Evolutionary conservation across 2,797 vertebrate genomes (phyloP).

Genomic region (Gymnothorax reevesii): DNA sequence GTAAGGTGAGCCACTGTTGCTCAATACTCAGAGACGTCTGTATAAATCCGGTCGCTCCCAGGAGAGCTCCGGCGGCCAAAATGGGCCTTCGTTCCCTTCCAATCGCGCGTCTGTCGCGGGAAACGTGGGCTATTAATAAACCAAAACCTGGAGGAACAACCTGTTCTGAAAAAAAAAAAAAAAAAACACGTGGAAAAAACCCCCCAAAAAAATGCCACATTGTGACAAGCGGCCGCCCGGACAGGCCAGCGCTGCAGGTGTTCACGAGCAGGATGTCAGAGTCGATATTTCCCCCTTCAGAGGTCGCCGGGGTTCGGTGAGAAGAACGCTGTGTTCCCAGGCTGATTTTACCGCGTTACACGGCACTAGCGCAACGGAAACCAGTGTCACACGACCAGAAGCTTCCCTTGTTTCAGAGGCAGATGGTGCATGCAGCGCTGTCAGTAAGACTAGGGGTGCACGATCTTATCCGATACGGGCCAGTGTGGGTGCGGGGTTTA

Average conservation of each 20-base stretch:
- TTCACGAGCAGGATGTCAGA: neutral
- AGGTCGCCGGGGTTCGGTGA: slow-evolving; percentile 41
- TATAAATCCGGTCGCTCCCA: slow-evolving; percentile 59
- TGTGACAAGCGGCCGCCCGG: slow-evolving; percentile 9
- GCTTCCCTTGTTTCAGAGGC: too few relatives aligned
- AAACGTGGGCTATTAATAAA: slow-evolving; percentile 57
- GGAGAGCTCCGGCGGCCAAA: slow-evolving; percentile 49
- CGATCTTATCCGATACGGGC: too few relatives aligned
- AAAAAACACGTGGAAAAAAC: neutral
- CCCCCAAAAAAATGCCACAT: slow-evolving; percentile 35
- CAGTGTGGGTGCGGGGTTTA: too few relatives aligned
- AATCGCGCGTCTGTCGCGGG: slow-evolving; percentile 44
- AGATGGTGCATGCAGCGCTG: too few relatives aligned
- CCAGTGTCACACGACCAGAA: neutral
- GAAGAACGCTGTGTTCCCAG: too few relatives aligned
- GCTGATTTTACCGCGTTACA: too few relatives aligned
- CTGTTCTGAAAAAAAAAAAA: slow-evolving; percentile 12
- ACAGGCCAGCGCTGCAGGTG: neutral
- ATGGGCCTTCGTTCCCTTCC: slow-evolving; percentile 49
- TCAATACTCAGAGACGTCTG: slow-evolving; percentile 59
- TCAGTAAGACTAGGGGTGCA: too few relatives aligned
- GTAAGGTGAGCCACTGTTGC: slow-evolving; percentile 58
- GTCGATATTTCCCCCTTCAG: neutral
- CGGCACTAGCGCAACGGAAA: neutral
- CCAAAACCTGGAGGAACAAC: slow-evolving; percentile 8